These are phyloP conservation scores for Brachionus plicatilis DNA, from an alignment of 1,140 invertebrate species.

Conservation along the genomic window DNA sequence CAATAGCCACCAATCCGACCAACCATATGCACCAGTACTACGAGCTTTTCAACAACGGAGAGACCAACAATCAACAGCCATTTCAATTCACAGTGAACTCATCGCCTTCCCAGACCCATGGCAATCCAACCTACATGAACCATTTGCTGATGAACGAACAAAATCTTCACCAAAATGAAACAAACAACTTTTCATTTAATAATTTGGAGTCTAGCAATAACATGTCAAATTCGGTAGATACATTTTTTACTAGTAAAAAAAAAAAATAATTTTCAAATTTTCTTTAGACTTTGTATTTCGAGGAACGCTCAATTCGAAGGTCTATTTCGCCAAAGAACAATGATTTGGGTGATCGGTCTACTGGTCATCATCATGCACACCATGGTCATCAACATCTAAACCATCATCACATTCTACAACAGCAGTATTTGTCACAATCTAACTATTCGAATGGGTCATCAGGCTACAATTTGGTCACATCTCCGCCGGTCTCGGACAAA, in stretches of 20 bases:
- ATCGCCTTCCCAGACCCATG: not conserved
- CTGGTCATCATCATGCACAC: not conserved
- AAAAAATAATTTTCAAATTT: not conserved
- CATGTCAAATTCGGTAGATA: not conserved
- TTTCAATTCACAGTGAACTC: not conserved
- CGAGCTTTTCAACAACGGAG: not conserved
- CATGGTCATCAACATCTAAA: not conserved
- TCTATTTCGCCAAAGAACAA: not conserved
- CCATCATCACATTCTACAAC: slow-evolving; percentile 14
- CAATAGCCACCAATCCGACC: not conserved
- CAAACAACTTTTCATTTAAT: not conserved
- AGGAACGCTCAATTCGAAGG: not conserved
- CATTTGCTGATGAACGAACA: not conserved
- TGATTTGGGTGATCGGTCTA: not conserved
- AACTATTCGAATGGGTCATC: not conserved
- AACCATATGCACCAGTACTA: not conserved
- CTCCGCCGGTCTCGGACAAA: not conserved
- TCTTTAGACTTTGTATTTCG: not conserved
- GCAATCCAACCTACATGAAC: not conserved
- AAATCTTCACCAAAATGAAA: not conserved
- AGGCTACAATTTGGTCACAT: not conserved
- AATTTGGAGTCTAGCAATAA: not conserved
- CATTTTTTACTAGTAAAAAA: not conserved
- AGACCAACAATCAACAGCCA: not conserved
- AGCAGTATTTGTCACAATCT: slow-evolving; percentile 13